Base-by-base conservation (phyloP, 2,888 invertebrate genomes). In the Stegophylla sp. region DNA sequence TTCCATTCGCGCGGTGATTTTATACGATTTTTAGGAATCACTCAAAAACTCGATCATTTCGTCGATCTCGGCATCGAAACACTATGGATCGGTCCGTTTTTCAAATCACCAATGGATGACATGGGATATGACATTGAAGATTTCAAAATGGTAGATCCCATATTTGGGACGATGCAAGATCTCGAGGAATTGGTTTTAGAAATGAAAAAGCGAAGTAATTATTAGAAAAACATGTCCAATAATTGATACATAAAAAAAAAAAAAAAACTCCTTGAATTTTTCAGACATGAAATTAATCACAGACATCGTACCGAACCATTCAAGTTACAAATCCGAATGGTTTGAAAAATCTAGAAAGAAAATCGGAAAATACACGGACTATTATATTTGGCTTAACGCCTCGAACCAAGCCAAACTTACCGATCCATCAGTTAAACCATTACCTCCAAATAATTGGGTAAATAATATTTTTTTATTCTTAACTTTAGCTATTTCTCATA, bases 101-200 rank as follows among this genome's bases (percentile, higher is more conserved):
- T 59, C 17, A 71, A 79, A 71, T 82, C 82, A 0, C 91, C 82
- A 0, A 73, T 73, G 72, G 23, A 20, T 0, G 82, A 82, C 34
- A 53, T 79, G 48, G 82, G 82, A 15, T 82, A 73, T 20, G 82
- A 82, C 41, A 51, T 82, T 23, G 64, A 64, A 15, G 13, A 82
- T 26, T 81, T 12, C n/a, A 43, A 10, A 12, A 23, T 26, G 7
- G 23, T 82, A 1, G 82, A 82, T 53, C 79, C 79, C 0, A 15
- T 73, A 3, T 91, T 89, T 84, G 92, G 91, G 1, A 89, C 87
- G 0, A 84, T 91, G 84, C 86, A 85, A 0, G 91, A 91, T 84
- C 91, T 91, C 83, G 85, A 87, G 1, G 84, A 84, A 0, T 85
- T 90, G 5, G 13, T 61, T 15, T n/a, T 5, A 0, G 86, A 85